Conservation (phyloP, 2,113 vertebrate genomes). For the Galbula dea region DNA sequence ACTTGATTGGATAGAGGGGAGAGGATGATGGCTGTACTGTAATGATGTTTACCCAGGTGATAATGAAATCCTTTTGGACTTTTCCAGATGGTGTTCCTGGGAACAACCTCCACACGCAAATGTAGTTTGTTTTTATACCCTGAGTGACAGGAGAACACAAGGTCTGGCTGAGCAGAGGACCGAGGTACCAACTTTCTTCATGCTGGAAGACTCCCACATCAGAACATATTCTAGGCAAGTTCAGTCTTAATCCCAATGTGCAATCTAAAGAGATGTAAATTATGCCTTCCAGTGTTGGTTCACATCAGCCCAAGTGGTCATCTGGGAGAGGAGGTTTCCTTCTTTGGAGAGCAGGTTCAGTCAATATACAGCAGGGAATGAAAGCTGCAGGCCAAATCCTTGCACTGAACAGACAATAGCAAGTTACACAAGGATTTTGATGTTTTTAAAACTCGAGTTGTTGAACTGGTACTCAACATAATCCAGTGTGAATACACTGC, state of each 20-base stretch:
- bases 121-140: background rate
- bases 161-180: background rate
- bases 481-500: background rate
- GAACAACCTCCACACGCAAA: background rate
- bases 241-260: background rate
- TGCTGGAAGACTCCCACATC: background rate
- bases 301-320: background rate
- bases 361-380: background rate
- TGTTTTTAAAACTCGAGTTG: background rate
- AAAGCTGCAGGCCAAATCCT: background rate
- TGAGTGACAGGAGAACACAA: background rate
- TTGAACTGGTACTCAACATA: background rate
- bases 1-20: background rate
- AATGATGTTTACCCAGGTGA: background rate
- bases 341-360: background rate
- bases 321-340: background rate
- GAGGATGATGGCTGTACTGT: background rate
- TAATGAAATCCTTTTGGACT: background rate
- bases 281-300: background rate
- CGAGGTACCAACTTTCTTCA: background rate
- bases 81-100: background rate
- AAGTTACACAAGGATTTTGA: background rate
- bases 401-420: background rate
- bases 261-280: background rate
- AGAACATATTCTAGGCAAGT: background rate